Evolutionary conservation across 2,888 invertebrate species (phyloP).

Genomic region (Hoplodrina ambigua): DNA sequence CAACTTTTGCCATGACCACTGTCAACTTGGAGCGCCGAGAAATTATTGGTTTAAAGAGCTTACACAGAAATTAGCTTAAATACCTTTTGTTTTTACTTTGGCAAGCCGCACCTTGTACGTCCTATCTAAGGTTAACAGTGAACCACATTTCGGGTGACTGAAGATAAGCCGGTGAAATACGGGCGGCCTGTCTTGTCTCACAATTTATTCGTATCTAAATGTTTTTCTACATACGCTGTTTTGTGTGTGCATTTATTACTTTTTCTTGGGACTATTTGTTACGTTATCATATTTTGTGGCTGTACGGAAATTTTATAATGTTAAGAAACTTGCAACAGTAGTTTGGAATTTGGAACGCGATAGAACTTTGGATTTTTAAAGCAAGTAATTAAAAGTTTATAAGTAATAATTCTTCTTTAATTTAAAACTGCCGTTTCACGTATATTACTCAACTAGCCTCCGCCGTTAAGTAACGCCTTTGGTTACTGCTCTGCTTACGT

Average conservation of each 20-base stretch:
- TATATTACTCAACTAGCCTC: background rate
- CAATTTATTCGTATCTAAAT: conserved; percentile 63
- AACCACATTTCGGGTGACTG: conserved; percentile 61
- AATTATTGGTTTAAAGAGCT: conserved; percentile 71
- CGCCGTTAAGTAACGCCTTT: too few relatives aligned
- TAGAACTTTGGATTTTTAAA: background rate
- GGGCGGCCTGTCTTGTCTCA: conserved; percentile 54
- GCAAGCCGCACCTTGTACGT: conserved; percentile 43
- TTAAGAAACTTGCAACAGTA: background rate
- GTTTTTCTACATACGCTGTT: conserved; percentile 49
- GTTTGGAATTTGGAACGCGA: background rate
- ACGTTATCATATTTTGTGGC: conserved; percentile 1
- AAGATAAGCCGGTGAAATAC: conserved; percentile 66
- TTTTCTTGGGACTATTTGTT: conserved; percentile 15
- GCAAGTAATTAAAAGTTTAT: background rate
- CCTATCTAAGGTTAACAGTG: conserved; percentile 59
- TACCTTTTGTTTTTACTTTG: conserved; percentile 61
- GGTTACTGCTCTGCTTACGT: too few relatives aligned
- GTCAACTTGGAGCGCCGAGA: conserved; percentile 69
- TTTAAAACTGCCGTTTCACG: background rate
- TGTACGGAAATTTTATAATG: conserved; percentile 8
- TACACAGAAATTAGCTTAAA: conserved; percentile 65
- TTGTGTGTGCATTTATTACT: conserved; percentile 39
- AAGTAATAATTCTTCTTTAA: background rate
- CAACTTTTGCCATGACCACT: conserved; percentile 74